phyloP scores from a whole-genome alignment of 2,797 vertebrate species.

The Squalus acanthias region DNA sequence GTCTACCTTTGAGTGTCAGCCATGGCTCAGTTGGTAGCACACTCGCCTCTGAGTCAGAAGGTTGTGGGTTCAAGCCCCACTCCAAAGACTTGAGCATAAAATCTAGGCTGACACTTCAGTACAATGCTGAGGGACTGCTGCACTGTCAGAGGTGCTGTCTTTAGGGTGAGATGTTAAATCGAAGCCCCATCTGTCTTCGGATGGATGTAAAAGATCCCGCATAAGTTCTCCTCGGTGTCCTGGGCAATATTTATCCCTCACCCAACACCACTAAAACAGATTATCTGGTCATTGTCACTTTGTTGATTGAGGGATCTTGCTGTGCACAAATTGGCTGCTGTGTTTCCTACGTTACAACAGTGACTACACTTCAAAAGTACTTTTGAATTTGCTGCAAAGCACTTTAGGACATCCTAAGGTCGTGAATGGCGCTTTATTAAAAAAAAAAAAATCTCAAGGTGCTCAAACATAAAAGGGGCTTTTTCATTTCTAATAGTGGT shows the following conservation, averaged over 20 bases:
- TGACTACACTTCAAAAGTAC: neutral
- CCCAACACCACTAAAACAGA: neutral
- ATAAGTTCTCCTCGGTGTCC: neutral
- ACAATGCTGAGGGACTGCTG: neutral
- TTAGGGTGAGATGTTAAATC: neutral
- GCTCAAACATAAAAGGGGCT: too few species aligned
- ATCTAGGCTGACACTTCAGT: neutral
- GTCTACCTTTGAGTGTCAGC: neutral
- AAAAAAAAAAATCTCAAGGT: too few species aligned
- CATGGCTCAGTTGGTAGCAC: neutral
- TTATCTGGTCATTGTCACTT: neutral
- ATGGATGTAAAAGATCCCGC: neutral
- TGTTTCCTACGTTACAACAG: neutral
- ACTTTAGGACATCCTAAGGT: neutral
- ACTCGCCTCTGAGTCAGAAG: neutral
- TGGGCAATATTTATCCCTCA: neutral
- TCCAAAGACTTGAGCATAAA: neutral
- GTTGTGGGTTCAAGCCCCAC: neutral
- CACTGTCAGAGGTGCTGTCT: neutral
- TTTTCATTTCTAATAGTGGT: too few species aligned
- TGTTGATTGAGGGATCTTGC: neutral
- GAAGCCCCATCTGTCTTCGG: neutral
- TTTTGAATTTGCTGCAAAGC: neutral
- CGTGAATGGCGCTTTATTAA: too few species aligned
- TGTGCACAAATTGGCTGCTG: neutral